Base-by-base conservation (phyloP, 2,797 vertebrate species). In the Okamejei kenojei region DNA sequence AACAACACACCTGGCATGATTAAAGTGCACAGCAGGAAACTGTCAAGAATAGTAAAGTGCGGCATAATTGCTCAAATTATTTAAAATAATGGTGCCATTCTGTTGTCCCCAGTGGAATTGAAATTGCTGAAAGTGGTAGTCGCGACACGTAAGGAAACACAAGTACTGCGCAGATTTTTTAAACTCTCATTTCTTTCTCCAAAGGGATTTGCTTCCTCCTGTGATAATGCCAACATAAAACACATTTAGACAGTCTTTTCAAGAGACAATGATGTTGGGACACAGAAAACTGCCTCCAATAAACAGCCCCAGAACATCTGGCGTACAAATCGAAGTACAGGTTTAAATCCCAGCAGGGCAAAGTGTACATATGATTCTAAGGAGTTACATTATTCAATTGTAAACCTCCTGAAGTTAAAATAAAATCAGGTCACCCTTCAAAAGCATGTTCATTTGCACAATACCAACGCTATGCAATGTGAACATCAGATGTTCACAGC, bases 1-100 rank as follows among this genome's bases (percentile, higher is more conserved):
- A 93, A 93, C 91, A 93, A n/a, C 93, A 93, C 93, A 93, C 93
- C 93, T 93, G 93, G 68, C 26, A 76, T 93, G 58, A 93, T 90
- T 91, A 93, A 93, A 54, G 63, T 68, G 91, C 94, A 45, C 93
- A 94, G 78, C 93, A 84, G 65, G 93, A 90, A 93, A 79, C 76
- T n/a, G n/a, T 80, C 78, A 91, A 86, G 78, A 65, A 90, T 26
- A 86, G 76, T 76, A 71, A 38, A 54, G 73, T 93, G 71, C 61
- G 17, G 32, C 68, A 61, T 86, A 92, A 93, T 93, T 93, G 73
- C 79, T 81, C 86, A 84, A 71, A 93, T 93, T 93, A 93, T 90
- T 93, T 93, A 73, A 93, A 93, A 93, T 93, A 93, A 93, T 76
- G 81, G 93, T 84, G 81, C 68, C 29, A 88, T 93, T 93, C 61